Base-by-base conservation (phyloP, 2,113 vertebrate species). In the Fulmarus glacialis region DNA sequence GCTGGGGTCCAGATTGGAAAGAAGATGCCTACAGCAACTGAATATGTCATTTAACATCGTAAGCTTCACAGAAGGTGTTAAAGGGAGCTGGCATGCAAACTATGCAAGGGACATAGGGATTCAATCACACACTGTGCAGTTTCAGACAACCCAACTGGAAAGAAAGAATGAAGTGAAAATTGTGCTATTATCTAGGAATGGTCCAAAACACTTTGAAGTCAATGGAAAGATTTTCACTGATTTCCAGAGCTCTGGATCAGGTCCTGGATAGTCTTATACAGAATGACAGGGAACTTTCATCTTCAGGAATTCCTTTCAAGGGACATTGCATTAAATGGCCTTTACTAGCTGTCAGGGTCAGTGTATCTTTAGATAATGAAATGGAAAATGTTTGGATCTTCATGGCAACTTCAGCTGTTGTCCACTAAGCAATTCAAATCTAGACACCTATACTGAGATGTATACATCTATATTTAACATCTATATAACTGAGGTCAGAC, bases 1-100 rank as follows among this genome's bases (percentile, higher is more conserved):
- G 95, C 95, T 97, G 97, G 78, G 74, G n/a, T 85, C 94, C 97
- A 97, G 96, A 96, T 82, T 94, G 81, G 91, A 77, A 93, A 73
- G 87, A 66, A 87, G 95, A 95, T 82, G 91, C 81, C 87, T 96
- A 70, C 60, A 93, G 66, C 71, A 95, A 90, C 55, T 59, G 55
- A 93, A 24, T 87, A 38, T 89, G 81, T 87, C 81, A 70, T 87
- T 91, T 72, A 85, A 68, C 55, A 75, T 77, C 23, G 18, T 2
- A 58, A 87, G 81, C 93, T 93, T 94, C 93, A 85, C 96, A 95
- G 74, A 87, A 97, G 71, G 94, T 96, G 94, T 83, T 88, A 96
- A 91, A 94, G 96, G 66, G 55, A 96, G 91, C 84, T 94, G 95
- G 84, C 91, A 95, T 93, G 89, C 64, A 53, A 91, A 74, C 62